These are phyloP conservation scores for Chironomus tepperi DNA, from an alignment of 1,140 invertebrate species.

Conservation along the genomic window DNA sequence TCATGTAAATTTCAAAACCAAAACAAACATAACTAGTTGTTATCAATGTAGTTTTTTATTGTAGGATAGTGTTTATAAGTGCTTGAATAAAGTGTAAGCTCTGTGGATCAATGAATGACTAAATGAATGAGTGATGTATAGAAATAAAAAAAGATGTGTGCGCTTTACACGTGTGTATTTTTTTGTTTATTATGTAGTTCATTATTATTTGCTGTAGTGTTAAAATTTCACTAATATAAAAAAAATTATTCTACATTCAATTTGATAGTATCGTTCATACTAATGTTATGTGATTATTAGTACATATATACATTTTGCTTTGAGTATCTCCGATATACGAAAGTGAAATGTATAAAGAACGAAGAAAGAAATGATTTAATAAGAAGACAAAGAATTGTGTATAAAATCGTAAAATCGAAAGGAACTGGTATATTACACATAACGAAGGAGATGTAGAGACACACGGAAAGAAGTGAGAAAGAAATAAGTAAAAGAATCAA, in stretches of 20 bases:
- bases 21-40: no score
- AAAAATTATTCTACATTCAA: not conserved
- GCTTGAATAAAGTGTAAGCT: no score
- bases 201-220: constrained; percentile 5
- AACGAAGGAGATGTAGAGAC: no score
- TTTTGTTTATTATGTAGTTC: not conserved
- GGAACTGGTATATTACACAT: no score
- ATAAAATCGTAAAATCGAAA: not conserved
- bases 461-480: no score
- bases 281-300: not conserved
- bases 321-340: not conserved
- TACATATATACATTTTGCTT: not conserved
- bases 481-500: no score
- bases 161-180: constrained; percentile 5
- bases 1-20: no score
- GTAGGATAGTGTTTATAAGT: no score
- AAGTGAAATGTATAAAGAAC: not conserved
- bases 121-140: not conserved
- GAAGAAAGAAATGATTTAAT: not conserved
- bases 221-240: not conserved
- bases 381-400: not conserved
- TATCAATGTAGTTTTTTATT: no score
- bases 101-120: no score
- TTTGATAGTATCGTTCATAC: not conserved
- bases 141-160: not conserved